These are phyloP conservation scores for Sinelater perroti DNA, from an alignment of 2,888 invertebrate species.

Conservation along the genomic window DNA sequence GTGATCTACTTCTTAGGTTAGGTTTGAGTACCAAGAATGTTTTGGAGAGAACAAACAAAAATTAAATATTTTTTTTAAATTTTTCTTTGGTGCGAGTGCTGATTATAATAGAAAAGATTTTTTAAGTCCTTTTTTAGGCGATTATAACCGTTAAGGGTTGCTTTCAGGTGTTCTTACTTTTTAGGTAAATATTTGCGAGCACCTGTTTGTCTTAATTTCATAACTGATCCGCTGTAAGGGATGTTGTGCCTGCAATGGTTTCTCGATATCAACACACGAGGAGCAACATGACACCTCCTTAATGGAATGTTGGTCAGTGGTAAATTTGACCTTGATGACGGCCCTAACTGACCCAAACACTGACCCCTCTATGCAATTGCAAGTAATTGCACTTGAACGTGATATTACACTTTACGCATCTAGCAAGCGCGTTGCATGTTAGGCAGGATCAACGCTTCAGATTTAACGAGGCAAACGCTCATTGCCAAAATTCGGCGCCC, in stretches of 20 bases:
- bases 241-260: constrained; percentile 18
- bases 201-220: neutral
- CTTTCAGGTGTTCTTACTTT: too few species aligned
- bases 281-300: constrained; percentile 30
- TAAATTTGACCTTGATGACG: constrained; percentile 54
- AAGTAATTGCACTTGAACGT: constrained; percentile 55
- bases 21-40: too few species aligned
- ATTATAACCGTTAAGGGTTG: too few species aligned
- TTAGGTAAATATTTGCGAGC: too few species aligned
- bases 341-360: constrained; percentile 59
- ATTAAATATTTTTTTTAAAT: too few species aligned
- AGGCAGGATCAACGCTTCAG: constrained; percentile 12
- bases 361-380: constrained; percentile 58
- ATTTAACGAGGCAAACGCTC: too few species aligned
- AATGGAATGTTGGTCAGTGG: constrained; percentile 49
- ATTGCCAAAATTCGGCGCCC: too few species aligned
- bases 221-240: constrained; percentile 6
- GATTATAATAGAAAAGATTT: too few species aligned
- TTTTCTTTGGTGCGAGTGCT: too few species aligned
- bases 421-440: constrained; percentile 28
- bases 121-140: too few species aligned
- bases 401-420: constrained; percentile 42
- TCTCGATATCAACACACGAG: constrained; percentile 10
- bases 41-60: too few species aligned
- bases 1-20: too few species aligned